Conservation (phyloP, 2,888 invertebrate species). For the Ennomos fuscantarius region DNA sequence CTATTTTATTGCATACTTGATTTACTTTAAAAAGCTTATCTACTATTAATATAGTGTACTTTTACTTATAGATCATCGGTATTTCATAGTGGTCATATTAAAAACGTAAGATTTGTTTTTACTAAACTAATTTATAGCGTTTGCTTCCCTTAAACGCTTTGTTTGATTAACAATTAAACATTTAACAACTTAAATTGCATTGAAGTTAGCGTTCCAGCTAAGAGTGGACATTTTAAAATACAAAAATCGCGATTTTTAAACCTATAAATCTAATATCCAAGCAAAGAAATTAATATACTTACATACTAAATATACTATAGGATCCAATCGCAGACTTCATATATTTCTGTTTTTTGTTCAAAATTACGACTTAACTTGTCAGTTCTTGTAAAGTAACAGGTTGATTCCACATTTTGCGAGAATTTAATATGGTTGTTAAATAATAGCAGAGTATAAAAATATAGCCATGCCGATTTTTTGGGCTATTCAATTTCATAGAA, state of each 20-base stretch:
- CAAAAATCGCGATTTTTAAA: constrained; percentile 3
- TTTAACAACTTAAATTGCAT: constrained; percentile 1
- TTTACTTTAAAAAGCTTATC: constrained; percentile 8
- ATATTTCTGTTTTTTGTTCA: background rate
- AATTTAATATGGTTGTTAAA: too few species aligned
- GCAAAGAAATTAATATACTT: constrained; percentile 31
- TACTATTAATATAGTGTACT: constrained; percentile 5
- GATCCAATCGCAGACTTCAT: constrained; percentile 15
- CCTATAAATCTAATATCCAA: constrained; percentile 27
- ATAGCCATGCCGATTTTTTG: too few species aligned
- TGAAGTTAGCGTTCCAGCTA: background rate
- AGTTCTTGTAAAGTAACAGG: too few species aligned
- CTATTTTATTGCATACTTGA: constrained; percentile 11
- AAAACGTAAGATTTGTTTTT: background rate
- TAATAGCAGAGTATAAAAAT: too few species aligned
- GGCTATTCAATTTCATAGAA: too few species aligned
- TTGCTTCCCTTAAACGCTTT: too few species aligned
- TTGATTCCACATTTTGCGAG: too few species aligned
- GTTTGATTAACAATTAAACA: constrained; percentile 2
- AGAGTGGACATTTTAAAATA: background rate
- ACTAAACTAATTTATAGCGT: constrained; percentile 1
- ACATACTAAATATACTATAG: constrained; percentile 10
- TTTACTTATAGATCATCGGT: constrained; percentile 14
- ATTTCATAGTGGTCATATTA: constrained; percentile 17
- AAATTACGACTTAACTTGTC: background rate